Conservation (phyloP, 2,888 invertebrate genomes). For the Alloscopus bannaensis region DNA sequence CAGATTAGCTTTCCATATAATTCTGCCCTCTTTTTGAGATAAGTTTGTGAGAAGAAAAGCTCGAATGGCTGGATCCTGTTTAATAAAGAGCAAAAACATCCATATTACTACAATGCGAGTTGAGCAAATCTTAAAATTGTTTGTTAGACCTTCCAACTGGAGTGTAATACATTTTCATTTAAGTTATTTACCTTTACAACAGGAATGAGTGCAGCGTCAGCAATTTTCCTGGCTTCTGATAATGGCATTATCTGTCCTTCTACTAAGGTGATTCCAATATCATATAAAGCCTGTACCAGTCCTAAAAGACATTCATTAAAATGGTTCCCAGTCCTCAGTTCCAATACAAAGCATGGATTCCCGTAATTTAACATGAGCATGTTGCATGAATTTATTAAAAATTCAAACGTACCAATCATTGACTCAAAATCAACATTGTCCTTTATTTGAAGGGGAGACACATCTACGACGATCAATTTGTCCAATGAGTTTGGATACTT, state of each 20-base stretch:
- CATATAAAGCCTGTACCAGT: conserved; percentile 19
- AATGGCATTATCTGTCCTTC: conserved; percentile 78
- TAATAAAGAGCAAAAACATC: too few species aligned
- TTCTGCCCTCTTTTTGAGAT: conserved; percentile 81
- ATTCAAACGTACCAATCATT: conserved; percentile 53
- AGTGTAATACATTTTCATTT: too few species aligned
- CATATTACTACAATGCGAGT: too few species aligned
- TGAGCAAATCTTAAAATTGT: too few species aligned
- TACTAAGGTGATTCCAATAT: conserved; percentile 16
- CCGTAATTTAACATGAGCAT: not conserved
- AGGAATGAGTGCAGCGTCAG: conserved; percentile 81
- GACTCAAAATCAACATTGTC: conserved; percentile 67
- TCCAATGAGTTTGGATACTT: conserved; percentile 79
- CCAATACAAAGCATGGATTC: conserved; percentile 8
- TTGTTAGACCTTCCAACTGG: too few species aligned
- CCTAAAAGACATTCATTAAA: too few species aligned
- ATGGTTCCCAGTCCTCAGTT: too few species aligned
- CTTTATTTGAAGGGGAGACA: conserved; percentile 79
- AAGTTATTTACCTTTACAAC: conserved; percentile 76
- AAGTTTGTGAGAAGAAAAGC: conserved; percentile 92
- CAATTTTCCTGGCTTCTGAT: conserved; percentile 83
- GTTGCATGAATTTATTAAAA: not conserved
- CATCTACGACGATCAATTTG: conserved; percentile 83
- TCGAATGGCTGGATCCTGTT: conserved; percentile 75
- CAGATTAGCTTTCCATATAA: conserved; percentile 89